These are phyloP conservation scores for Aricia agestis DNA, from an alignment of 1,140 invertebrate genomes.

Conservation along the genomic window DNA sequence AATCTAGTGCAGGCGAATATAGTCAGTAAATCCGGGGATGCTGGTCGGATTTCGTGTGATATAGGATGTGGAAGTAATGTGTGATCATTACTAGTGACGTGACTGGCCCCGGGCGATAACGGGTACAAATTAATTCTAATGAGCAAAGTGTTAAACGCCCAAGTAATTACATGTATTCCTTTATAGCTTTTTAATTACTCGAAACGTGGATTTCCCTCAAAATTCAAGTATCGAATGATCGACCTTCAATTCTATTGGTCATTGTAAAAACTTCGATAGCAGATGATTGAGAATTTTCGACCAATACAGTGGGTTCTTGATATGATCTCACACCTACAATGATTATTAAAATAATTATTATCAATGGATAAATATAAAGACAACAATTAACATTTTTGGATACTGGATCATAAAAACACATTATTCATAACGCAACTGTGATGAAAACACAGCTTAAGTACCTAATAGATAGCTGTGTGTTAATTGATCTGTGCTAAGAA, in stretches of 20 bases:
- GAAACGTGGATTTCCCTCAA: slow-evolving; percentile 20
- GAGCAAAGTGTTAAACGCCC: slow-evolving; percentile 49
- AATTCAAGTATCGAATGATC: slow-evolving; percentile 14
- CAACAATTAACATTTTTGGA: too few relatives aligned
- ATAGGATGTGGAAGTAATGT: not conserved
- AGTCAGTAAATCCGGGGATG: not conserved
- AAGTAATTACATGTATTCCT: slow-evolving; percentile 33
- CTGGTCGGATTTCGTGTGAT: not conserved
- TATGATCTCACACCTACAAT: not conserved
- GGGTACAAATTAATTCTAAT: slow-evolving; percentile 50
- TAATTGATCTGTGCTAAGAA: too few relatives aligned
- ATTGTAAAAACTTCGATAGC: not conserved
- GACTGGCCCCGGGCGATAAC: slow-evolving; percentile 25
- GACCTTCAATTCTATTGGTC: not conserved
- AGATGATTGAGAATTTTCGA: not conserved
- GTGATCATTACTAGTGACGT: slow-evolving; percentile 27
- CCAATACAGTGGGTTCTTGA: not conserved
- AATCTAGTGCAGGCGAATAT: not conserved
- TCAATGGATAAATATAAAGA: too few relatives aligned
- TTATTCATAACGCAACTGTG: too few relatives aligned
- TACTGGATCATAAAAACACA: too few relatives aligned
- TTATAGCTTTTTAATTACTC: slow-evolving; percentile 43
- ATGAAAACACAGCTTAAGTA: too few relatives aligned
- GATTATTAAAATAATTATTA: too few relatives aligned
- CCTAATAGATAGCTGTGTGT: too few relatives aligned